These are phyloP conservation scores for Melanerpes formicivorus DNA, from an alignment of 2,113 vertebrate species.

Conservation along the genomic window DNA sequence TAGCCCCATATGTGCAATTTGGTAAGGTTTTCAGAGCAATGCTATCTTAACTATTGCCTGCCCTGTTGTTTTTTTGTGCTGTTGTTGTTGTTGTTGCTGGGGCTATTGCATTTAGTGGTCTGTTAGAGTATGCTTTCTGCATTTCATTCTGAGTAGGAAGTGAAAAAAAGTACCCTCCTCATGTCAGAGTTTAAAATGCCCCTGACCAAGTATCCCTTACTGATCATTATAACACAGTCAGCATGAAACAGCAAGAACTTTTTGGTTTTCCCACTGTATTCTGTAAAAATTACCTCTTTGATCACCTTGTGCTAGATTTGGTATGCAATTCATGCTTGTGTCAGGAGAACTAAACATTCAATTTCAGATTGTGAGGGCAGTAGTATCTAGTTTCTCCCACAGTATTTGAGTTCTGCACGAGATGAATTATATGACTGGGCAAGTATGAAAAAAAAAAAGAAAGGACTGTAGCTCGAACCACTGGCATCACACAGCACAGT, in stretches of 20 bases:
- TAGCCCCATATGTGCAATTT: constrained; percentile 66
- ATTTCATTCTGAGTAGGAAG: not conserved
- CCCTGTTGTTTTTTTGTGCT: constrained; percentile 12
- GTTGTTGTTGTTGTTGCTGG: not conserved
- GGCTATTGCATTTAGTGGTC: not conserved
- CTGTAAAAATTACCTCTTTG: not conserved
- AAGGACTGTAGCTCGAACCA: not conserved
- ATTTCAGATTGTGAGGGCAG: not conserved
- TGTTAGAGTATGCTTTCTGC: not conserved
- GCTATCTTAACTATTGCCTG: constrained; percentile 65
- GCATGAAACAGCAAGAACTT: not conserved
- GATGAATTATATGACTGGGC: not conserved
- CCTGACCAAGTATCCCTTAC: not conserved
- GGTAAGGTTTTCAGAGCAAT: constrained; percentile 51
- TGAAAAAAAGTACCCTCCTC: not conserved
- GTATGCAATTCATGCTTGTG: not conserved
- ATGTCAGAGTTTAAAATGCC: not conserved
- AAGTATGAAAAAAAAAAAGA: not conserved
- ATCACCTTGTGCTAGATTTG: not conserved
- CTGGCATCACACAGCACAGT: not conserved
- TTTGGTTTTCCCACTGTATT: not conserved
- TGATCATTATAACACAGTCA: not conserved
- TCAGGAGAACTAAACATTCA: not conserved
- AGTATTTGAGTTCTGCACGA: not conserved
- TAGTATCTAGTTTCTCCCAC: not conserved